Percentiles rank a stretch among this genome's conserved stretches.
phyloP scores from a whole-genome alignment of 1,140 invertebrate genomes.

The Subanguina moxae region DNA sequence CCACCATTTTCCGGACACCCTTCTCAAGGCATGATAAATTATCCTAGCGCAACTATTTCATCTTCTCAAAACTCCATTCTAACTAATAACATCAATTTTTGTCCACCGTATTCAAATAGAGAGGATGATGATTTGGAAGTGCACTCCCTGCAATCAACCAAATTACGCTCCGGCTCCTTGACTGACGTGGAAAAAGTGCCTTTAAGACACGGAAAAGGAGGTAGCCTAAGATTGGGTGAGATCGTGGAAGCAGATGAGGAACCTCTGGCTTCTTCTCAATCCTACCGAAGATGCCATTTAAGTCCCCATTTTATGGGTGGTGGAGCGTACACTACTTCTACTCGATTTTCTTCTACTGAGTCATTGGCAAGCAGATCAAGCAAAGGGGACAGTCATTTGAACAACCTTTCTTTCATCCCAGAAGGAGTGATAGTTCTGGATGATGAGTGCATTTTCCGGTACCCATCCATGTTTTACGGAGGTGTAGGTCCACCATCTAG shows the following conservation, averaged over 20 bases:
- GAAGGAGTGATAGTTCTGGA: not conserved
- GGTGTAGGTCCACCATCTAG: not conserved
- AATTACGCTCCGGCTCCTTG: not conserved
- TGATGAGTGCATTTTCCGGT: constrained; percentile 1
- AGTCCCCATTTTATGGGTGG: not conserved
- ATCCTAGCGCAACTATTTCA: too few species aligned
- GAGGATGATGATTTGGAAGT: too few species aligned
- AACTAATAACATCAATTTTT: too few species aligned
- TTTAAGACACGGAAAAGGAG: not conserved
- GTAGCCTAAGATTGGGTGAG: not conserved
- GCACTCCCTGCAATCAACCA: not conserved
- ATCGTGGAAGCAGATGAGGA: not conserved
- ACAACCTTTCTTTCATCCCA: not conserved
- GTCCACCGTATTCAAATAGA: too few species aligned
- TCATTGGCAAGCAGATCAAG: not conserved
- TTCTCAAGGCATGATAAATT: too few species aligned
- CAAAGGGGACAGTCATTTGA: not conserved
- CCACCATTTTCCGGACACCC: too few species aligned
- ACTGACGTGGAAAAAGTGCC: not conserved
- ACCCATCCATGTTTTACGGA: not conserved
- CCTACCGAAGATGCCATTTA: not conserved
- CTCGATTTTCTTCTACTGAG: not conserved
- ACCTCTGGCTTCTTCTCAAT: not conserved
- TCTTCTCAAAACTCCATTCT: too few species aligned
- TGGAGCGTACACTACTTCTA: not conserved